Percentiles rank a stretch among this genome's conserved stretches.
Evolutionary conservation across 2,113 vertebrate genomes (phyloP).

Genomic region (Nipponia nippon): DNA sequence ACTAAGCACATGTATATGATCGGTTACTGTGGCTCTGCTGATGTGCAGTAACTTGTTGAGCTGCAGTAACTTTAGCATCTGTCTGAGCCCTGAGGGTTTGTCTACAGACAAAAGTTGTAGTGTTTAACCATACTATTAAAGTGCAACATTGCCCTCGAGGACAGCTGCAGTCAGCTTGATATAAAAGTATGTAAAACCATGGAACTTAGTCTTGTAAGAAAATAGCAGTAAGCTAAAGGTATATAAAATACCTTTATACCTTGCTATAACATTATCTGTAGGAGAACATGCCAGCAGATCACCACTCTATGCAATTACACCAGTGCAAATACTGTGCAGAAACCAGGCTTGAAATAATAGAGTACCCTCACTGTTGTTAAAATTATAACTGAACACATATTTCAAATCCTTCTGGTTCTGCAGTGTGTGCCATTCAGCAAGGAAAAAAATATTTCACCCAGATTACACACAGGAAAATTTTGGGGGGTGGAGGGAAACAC

Average conservation of each 20-base stretch:
- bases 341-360: background rate
- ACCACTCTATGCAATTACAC: background rate
- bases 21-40: background rate
- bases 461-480: background rate
- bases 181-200: background rate
- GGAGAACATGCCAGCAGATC: background rate
- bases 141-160: background rate
- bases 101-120: background rate
- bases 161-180: background rate
- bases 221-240: background rate
- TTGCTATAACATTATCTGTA: background rate
- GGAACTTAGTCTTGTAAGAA: background rate
- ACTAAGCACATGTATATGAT: background rate
- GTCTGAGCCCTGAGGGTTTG: conserved; percentile 15
- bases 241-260: background rate
- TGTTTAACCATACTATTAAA: conserved; percentile 4
- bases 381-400: background rate
- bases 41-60: conserved; percentile 23
- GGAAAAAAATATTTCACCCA: background rate
- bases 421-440: background rate
- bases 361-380: background rate
- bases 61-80: background rate
- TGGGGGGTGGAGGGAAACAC: background rate
- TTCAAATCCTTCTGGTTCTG: background rate
- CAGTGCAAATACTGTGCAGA: background rate